phyloP scores from a whole-genome alignment of 2,113 vertebrate genomes.

The Bos indicus region DNA sequence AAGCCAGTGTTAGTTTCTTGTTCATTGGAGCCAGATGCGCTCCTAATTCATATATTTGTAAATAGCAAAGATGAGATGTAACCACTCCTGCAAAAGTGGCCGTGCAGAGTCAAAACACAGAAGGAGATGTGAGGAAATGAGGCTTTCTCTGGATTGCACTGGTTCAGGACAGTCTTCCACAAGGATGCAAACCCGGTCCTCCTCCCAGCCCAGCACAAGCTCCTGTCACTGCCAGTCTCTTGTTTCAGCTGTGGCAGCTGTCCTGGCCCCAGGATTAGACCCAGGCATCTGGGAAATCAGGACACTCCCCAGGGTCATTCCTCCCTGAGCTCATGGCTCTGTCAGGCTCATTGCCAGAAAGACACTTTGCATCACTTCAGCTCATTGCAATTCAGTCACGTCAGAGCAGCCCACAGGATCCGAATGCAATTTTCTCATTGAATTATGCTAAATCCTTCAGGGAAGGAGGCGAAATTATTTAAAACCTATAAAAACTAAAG shows the following conservation, averaged over 20 bases:
- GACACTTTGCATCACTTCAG: background rate
- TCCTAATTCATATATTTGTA: background rate
- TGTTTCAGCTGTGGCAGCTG: background rate
- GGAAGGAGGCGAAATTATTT: constrained; percentile 79
- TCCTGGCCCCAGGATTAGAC: background rate
- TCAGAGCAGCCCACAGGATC: constrained; percentile 70
- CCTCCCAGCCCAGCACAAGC: background rate
- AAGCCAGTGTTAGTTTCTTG: background rate
- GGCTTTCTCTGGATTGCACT: background rate
- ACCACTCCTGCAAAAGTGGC: background rate
- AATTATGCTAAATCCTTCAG: constrained; percentile 75
- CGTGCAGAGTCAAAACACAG: background rate
- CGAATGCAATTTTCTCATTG: constrained; percentile 78
- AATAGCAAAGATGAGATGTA: background rate
- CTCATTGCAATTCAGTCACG: constrained; percentile 72
- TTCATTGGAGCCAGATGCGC: background rate
- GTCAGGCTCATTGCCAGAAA: background rate
- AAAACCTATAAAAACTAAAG: constrained; percentile 81
- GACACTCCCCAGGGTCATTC: background rate
- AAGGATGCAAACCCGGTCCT: accelerated
- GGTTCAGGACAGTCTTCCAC: accelerated
- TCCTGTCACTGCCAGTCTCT: background rate
- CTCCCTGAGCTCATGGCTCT: background rate
- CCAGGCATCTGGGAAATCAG: background rate
- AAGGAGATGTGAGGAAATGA: background rate